Percentiles rank a stretch among this genome's conserved stretches.
These are phyloP conservation scores for Syngnathus acus DNA, from an alignment of 2,797 vertebrate genomes.

Conservation along the genomic window DNA sequence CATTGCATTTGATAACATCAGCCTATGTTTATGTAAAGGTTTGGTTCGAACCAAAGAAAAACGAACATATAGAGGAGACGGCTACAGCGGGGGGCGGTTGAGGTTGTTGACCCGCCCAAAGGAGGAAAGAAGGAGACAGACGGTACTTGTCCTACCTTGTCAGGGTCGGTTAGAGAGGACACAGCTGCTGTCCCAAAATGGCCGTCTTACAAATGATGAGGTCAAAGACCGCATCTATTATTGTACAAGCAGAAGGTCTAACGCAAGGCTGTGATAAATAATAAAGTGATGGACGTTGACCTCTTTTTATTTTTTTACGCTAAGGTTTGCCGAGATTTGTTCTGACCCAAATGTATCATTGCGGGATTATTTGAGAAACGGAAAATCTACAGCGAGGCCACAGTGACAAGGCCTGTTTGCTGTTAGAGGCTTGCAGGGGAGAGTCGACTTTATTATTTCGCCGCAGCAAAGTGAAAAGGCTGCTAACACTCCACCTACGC, in stretches of 20 bases:
- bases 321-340: neutral
- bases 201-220: constrained; percentile 4
- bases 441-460: constrained; percentile 30
- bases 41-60: too few relatives aligned
- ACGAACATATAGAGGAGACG: too few relatives aligned
- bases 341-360: too few relatives aligned
- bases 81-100: neutral
- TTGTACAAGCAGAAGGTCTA: neutral
- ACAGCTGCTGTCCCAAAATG: constrained; percentile 11
- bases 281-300: neutral
- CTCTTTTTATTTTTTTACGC: neutral
- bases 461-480: constrained; percentile 25
- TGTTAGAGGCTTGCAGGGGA: constrained; percentile 28
- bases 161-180: constrained; percentile 19
- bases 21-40: too few relatives aligned
- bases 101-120: constrained; percentile 13
- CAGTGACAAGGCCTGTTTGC: constrained; percentile 33
- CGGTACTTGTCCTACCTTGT: constrained; percentile 28
- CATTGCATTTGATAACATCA: neutral
- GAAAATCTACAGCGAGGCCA: constrained; percentile 28
- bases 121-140: constrained; percentile 10
- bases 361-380: constrained; percentile 33
- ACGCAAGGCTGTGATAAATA: constrained; percentile 4
- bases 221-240: constrained; percentile 11
- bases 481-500: constrained; percentile 52